Evolutionary conservation across 1,140 invertebrate genomes (phyloP).

Genomic region (Monomorium pharaonis): DNA sequence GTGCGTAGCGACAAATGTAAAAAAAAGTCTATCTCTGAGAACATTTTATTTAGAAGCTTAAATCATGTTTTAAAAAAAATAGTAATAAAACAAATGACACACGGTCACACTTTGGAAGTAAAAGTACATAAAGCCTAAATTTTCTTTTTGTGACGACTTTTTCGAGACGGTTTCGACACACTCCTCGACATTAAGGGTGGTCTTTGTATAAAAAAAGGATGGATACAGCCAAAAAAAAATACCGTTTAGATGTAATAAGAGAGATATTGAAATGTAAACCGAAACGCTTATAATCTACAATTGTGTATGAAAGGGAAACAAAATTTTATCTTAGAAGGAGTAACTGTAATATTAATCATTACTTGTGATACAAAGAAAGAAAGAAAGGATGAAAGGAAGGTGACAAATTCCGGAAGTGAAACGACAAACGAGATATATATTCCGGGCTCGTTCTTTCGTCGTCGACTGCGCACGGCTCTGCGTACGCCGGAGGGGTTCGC

Average conservation of each 20-base stretch:
- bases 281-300: constrained; percentile 80
- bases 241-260: constrained; percentile 67
- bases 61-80: constrained; percentile 60
- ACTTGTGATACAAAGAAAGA: constrained; percentile 75
- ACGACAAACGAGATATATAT: constrained; percentile 42
- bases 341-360: constrained; percentile 76
- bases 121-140: constrained; percentile 45
- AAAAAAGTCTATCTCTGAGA: constrained; percentile 61
- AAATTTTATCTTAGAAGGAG: constrained; percentile 75
- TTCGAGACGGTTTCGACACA: constrained; percentile 41
- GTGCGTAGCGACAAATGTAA: constrained; percentile 66
- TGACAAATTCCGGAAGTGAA: constrained; percentile 58
- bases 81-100: constrained; percentile 23
- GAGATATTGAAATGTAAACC: constrained; percentile 70
- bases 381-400: constrained; percentile 46
- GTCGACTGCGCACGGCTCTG: constrained; percentile 40
- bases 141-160: constrained; percentile 51
- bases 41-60: constrained; percentile 65
- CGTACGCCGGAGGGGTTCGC: constrained; percentile 62
- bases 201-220: constrained; percentile 67
- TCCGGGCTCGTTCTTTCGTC: constrained; percentile 51
- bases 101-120: constrained; percentile 55
- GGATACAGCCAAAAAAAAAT: constrained; percentile 70
- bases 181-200: constrained; percentile 4
- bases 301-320: constrained; percentile 73